These are phyloP conservation scores for Vandiemenella viatica DNA, from an alignment of 2,888 invertebrate species.

Conservation along the genomic window DNA sequence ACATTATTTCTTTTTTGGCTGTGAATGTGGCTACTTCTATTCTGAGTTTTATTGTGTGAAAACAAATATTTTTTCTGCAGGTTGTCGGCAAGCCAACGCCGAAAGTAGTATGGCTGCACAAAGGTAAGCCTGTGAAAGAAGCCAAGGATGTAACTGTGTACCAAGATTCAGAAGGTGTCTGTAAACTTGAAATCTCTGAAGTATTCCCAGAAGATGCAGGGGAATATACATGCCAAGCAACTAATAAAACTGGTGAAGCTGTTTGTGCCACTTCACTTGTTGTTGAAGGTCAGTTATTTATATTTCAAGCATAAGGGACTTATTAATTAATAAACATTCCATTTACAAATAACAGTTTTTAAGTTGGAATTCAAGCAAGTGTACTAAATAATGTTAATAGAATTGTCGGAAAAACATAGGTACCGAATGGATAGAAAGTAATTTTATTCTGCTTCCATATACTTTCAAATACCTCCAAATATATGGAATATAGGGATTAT, in stretches of 20 bases:
- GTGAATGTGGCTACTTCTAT: conserved; percentile 61
- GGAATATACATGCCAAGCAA: conserved; percentile 66
- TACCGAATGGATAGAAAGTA: no score
- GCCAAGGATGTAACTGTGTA: conserved; percentile 60
- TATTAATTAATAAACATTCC: not conserved
- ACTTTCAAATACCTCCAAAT: no score
- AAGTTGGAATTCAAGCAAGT: not conserved
- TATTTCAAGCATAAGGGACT: not conserved
- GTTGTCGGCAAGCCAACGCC: conserved; percentile 67
- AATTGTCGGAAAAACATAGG: no score
- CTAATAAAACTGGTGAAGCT: conserved; percentile 69
- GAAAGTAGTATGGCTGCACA: conserved; percentile 64
- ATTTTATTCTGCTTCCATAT: no score
- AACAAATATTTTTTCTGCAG: conserved; percentile 13
- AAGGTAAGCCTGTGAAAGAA: conserved; percentile 51
- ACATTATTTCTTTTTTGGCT: no score
- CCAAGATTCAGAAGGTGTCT: conserved; percentile 62
- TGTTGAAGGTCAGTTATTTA: conserved; percentile 54
- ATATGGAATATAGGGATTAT: no score
- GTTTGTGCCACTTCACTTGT: conserved; percentile 58
- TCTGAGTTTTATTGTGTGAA: conserved; percentile 34
- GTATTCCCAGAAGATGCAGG: conserved; percentile 86
- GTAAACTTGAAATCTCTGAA: conserved; percentile 67
- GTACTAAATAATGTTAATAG: conserved; percentile 2
- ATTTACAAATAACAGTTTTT: not conserved